Base-by-base conservation (phyloP, 1,140 invertebrate genomes). In the Drosophila repletoides region DNA sequence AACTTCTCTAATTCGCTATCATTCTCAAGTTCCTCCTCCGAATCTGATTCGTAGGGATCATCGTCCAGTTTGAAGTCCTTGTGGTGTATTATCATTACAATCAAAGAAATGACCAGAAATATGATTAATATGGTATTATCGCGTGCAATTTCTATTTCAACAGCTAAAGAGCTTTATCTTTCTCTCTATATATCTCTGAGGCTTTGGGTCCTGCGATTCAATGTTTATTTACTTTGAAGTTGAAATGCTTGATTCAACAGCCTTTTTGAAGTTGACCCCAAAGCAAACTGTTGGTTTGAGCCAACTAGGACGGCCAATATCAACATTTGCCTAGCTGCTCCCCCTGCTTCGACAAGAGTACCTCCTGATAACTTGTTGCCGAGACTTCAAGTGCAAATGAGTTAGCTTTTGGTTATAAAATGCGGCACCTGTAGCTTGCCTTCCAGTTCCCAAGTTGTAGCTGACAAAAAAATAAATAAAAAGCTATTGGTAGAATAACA, bases 301-400 rank as follows among this genome's bases (percentile, higher is more conserved):
- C 12, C 51, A 40, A 38, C 38, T 41, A 29, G 48, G 60, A 41
- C 33, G 68, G 49, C 52, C 64, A 61, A 77, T 64, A 72, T 69
- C 26, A 77, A 77, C 75, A 79, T 79, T 76, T 76, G 68, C 48
- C 56, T 55, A 61, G 36, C 65, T 66, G 60, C 38, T 43, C 24
- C 41, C 26, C 43, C 26, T n/a, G 9, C 22, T 45, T 19, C 33
- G 12, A 1, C 22, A 9, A 19, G 46, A 4, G 33, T 17, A 26
- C 19, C 24, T 6, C 19, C 21, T 43, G 52, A 15, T 22, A 28
- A 76, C 72, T 70, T 61, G 69, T 76, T 76, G 63, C 72, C 58
- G 61, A 33, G 68, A 55, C 34, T 43, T 70, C 69, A 73, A 83
- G 73, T 83, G 77, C 53, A 83, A 83, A 83, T 83, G 77, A 83